Percentiles rank a stretch among this genome's conserved stretches.
phyloP scores from a whole-genome alignment of 2,888 invertebrate species.

The Allolobophora icterica region DNA sequence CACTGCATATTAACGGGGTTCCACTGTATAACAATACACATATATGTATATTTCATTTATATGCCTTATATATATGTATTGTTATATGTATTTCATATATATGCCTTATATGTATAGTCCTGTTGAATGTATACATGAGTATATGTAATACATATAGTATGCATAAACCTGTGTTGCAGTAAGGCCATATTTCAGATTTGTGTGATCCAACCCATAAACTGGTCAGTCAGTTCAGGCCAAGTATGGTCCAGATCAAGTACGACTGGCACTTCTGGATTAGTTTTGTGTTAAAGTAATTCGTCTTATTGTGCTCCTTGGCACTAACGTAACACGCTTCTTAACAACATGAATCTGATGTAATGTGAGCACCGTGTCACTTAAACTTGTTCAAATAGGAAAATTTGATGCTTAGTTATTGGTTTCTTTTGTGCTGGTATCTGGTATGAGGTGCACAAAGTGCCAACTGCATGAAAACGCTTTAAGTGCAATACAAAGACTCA shows the following conservation, averaged over 20 bases:
- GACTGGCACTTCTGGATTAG: too few relatives aligned
- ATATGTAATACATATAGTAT: constrained; percentile 4
- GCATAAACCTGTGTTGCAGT: neutral
- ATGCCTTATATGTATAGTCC: constrained; percentile 22
- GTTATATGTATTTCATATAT: constrained; percentile 33
- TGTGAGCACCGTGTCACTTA: neutral
- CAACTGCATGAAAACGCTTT: neutral
- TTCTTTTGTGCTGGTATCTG: neutral
- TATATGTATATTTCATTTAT: constrained; percentile 36
- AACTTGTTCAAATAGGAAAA: neutral
- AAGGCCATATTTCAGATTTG: too few relatives aligned
- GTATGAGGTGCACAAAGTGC: neutral
- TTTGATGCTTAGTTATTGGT: neutral
- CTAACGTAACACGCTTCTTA: too few relatives aligned
- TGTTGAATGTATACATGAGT: constrained; percentile 24
- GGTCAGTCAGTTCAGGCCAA: too few relatives aligned
- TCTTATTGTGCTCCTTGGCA: too few relatives aligned
- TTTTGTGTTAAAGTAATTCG: too few relatives aligned
- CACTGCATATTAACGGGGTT: neutral
- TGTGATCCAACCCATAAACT: too few relatives aligned
- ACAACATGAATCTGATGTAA: neutral
- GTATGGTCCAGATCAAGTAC: too few relatives aligned
- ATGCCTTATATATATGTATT: constrained; percentile 37
- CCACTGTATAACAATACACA: constrained; percentile 32
- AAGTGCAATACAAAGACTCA: neutral